Evolutionary conservation across 2,888 invertebrate genomes (phyloP).

Genomic region (Nomada fucata): DNA sequence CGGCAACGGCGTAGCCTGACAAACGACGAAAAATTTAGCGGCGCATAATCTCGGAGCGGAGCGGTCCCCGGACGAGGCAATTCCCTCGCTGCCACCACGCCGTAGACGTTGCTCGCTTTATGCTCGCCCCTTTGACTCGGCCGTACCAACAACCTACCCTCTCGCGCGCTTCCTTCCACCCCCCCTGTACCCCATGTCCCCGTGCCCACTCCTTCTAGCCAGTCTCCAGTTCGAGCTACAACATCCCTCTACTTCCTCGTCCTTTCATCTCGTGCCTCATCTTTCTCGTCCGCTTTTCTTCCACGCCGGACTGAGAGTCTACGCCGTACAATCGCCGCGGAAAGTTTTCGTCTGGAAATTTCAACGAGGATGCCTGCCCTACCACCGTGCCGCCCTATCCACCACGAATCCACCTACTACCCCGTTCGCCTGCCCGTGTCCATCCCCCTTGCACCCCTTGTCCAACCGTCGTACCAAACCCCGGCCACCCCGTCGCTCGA

Average conservation of each 20-base stretch:
- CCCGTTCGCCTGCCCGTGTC: background rate
- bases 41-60: constrained; percentile 69
- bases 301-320: constrained; percentile 64
- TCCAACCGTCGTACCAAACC: background rate
- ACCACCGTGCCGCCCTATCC: constrained; percentile 12
- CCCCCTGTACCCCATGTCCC: constrained; percentile 30
- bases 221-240: constrained; percentile 16
- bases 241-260: constrained; percentile 46
- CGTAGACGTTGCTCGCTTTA: constrained; percentile 78
- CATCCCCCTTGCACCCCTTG: background rate
- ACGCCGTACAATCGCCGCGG: constrained; percentile 73
- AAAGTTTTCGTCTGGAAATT: constrained; percentile 77
- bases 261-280: constrained; percentile 78
- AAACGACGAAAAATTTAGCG: constrained; percentile 78
- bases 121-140: constrained; percentile 76
- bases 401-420: background rate
- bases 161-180: constrained; percentile 35
- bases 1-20: constrained; percentile 50
- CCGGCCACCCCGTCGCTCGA: constrained; percentile 12
- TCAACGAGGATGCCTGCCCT: constrained; percentile 52
- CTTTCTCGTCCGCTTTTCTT: constrained; percentile 73
- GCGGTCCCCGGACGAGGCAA: constrained; percentile 65
- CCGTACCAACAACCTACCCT: constrained; percentile 66
- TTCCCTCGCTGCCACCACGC: constrained; percentile 63
- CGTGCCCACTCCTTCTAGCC: constrained; percentile 18